phyloP scores from a whole-genome alignment of 2,113 vertebrate genomes.

The Hyperopisus bebe region DNA sequence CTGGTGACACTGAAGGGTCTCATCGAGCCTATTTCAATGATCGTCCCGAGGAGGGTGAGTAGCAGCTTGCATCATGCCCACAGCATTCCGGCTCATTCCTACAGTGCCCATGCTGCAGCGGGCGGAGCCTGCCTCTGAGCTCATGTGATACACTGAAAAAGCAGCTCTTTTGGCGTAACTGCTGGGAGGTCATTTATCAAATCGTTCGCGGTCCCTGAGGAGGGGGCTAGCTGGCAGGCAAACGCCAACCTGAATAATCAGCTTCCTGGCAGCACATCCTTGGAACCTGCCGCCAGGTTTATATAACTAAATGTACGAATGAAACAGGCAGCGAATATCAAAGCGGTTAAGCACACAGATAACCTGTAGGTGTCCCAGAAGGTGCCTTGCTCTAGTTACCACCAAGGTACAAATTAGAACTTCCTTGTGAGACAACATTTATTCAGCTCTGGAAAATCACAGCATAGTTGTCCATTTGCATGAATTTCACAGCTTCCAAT shows the following conservation, averaged over 20 bases:
- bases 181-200: neutral
- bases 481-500: neutral
- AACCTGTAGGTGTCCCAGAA: neutral
- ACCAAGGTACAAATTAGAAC: neutral
- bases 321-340: neutral
- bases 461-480: neutral
- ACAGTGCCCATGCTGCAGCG: neutral
- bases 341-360: neutral
- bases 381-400: neutral
- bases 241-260: neutral
- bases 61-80: neutral
- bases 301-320: neutral
- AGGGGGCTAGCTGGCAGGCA: neutral
- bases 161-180: neutral
- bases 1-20: slow-evolving; percentile 89
- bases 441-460: neutral
- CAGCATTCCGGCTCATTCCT: neutral
- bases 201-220: neutral
- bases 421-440: neutral
- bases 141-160: neutral
- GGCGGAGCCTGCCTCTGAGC: neutral
- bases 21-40: slow-evolving; percentile 97
- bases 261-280: neutral
- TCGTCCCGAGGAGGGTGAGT: slow-evolving; percentile 92
- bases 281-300: neutral